A percentile compares a stretch with the other conserved stretches of the same genome.
Evolutionary conservation across 2,888 invertebrate species (phyloP).

Genomic region (Diachrysia chrysitis): DNA sequence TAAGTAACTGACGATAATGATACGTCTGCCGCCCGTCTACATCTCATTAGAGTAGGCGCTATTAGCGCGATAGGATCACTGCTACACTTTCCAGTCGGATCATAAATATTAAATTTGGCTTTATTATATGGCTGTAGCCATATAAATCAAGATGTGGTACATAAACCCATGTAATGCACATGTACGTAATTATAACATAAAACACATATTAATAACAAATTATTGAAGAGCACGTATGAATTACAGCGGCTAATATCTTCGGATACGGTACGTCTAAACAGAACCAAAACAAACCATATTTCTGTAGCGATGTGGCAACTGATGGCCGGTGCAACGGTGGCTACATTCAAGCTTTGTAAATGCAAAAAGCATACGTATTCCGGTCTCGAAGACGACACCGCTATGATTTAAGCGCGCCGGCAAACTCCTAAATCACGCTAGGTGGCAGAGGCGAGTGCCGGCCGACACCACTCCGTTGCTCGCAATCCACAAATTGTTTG

Average conservation of each 20-base stretch:
- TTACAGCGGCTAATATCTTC: constrained; percentile 56
- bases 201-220: constrained; percentile 57
- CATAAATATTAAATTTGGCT: constrained; percentile 55
- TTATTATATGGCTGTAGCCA: constrained; percentile 51
- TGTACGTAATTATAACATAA: constrained; percentile 47
- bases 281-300: constrained; percentile 77
- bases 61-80: constrained; percentile 54
- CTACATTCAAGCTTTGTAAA: constrained; percentile 72
- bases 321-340: constrained; percentile 69
- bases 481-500: constrained; percentile 88
- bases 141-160: constrained; percentile 55
- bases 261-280: constrained; percentile 66
- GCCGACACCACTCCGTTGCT: constrained; percentile 80
- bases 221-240: constrained; percentile 59
- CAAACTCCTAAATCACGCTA: constrained; percentile 84
- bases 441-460: constrained; percentile 79
- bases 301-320: constrained; percentile 70
- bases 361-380: constrained; percentile 78
- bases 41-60: constrained; percentile 56
- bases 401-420: constrained; percentile 83
- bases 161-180: constrained; percentile 56
- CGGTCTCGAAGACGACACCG: constrained; percentile 77
- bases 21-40: constrained; percentile 54
- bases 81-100: constrained; percentile 56
- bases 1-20: constrained; percentile 73